phyloP scores from a whole-genome alignment of 2,113 vertebrate species.

The Misgurnus mizolepis region DNA sequence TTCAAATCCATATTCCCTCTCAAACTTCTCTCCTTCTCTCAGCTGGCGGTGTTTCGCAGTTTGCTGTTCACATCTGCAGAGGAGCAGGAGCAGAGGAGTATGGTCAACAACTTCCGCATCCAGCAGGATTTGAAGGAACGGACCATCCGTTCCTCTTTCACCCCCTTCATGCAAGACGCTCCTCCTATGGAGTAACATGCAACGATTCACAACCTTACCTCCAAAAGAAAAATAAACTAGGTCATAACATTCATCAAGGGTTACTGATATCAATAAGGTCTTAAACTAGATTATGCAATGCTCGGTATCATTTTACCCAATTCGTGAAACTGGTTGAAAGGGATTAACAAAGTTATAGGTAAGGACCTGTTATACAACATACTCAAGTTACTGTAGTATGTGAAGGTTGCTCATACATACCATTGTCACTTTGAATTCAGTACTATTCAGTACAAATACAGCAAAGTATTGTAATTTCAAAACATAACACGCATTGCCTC shows the following conservation, averaged over 20 bases:
- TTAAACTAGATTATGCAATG: not conserved
- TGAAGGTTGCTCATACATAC: not conserved
- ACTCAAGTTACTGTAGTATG: not conserved
- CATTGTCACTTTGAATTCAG: not conserved
- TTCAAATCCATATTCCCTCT: not conserved
- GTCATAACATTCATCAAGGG: not conserved
- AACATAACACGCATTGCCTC: not conserved
- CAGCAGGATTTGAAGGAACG: conserved; percentile 89
- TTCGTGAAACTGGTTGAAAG: not conserved
- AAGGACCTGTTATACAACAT: not conserved
- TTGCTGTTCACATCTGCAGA: conserved; percentile 88
- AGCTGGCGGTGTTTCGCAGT: conserved; percentile 93
- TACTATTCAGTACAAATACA: not conserved
- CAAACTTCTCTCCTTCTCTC: conserved; percentile 12
- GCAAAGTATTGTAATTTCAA: not conserved
- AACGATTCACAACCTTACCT: conserved; percentile 8
- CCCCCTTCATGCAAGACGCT: conserved; percentile 70
- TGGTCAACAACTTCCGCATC: conserved; percentile 98
- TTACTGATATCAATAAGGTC: not conserved
- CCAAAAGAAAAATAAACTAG: not conserved
- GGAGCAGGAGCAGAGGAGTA: conserved; percentile 88
- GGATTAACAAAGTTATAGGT: not conserved
- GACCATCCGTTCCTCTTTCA: conserved; percentile 88
- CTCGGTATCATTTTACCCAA: not conserved
- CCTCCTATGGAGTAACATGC: conserved; percentile 45